phyloP scores from a whole-genome alignment of 2,888 invertebrate genomes.

The Megaustenia siamemsis region DNA sequence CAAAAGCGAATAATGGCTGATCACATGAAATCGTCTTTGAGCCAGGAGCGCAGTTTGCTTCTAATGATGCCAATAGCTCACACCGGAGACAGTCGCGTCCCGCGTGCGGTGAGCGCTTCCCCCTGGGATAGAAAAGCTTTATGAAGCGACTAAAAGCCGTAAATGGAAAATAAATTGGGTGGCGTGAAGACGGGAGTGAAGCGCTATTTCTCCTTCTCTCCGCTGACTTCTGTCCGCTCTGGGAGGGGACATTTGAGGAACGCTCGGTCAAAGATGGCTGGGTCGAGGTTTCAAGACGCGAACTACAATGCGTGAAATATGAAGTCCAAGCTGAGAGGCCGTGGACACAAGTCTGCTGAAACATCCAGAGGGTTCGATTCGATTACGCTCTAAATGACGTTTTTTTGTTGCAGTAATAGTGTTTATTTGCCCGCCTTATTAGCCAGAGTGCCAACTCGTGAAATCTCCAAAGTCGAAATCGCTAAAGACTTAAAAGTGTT shows the following conservation, averaged over 20 bases:
- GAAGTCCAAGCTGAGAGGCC: constrained; percentile 50
- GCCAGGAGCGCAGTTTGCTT: constrained; percentile 57
- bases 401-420: constrained; percentile 61
- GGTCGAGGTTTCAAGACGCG: constrained; percentile 23
- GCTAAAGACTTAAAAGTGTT: constrained; percentile 59
- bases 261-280: constrained; percentile 16
- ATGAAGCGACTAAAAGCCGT: constrained; percentile 63
- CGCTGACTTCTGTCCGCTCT: constrained; percentile 42
- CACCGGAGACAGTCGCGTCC: constrained; percentile 54
- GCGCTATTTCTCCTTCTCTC: constrained; percentile 41
- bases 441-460: constrained; percentile 28
- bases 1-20: constrained; percentile 60
- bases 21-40: constrained; percentile 59
- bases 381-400: constrained; percentile 60
- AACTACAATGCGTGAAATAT: constrained; percentile 54
- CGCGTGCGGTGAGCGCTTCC: constrained; percentile 55
- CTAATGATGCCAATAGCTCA: constrained; percentile 60
- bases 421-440: constrained; percentile 59
- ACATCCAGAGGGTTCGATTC: constrained; percentile 48
- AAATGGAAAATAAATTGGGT: constrained; percentile 64
- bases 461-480: constrained; percentile 32
- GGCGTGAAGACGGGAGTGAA: constrained; percentile 51
- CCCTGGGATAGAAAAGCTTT: constrained; percentile 60
- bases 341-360: constrained; percentile 13
- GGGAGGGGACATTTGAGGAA: constrained; percentile 35